Base-by-base conservation (phyloP, 2,113 vertebrate genomes). In the Urocynchramus pylzowi region DNA sequence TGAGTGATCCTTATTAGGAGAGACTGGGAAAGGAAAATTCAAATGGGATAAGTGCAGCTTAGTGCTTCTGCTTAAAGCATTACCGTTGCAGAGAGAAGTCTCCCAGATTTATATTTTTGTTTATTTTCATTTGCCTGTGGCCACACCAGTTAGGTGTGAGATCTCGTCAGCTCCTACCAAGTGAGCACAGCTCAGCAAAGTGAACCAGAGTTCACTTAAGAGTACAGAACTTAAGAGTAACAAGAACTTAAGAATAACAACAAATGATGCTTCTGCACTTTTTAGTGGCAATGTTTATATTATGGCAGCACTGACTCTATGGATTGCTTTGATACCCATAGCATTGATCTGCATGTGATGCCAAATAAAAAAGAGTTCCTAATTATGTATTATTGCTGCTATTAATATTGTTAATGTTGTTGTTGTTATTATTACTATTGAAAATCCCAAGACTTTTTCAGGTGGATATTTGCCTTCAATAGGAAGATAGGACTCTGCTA, bases 21-120 rank as follows among this genome's bases (percentile, higher is more conserved):
- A 92, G 83, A 78, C 69, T 92, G 86, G 73, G 56, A 94, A 93
- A 94, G 87, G 49, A 84, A 82, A 89, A 92, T 96, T 89, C n/a
- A 90, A 75, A 90, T 78, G 80, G 73, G 31, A 33, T 95, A 93
- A 92, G 52, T 89, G 77, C 83, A 87, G 60, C 80, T 78, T 93
- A 84, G 76, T 86, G 41, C 39, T 92, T 92, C 82, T 88, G n/a
- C 64, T 89, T 88, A 78, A 71, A 81, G 37, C 41, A 69, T 84
- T 84, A 81, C 17, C 0, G 0, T 68, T 78, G 39, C 68, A 94
- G 94, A 88, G 47, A 77, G 56, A 92, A 90, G 78, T n/a, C 30
- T 77, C 47, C 17, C 45, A 84, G 45, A 63, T 80, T 87, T 71
- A 41, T 59, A n/a, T 67, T 56, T 91, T 21, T 64, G 44, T 70